A percentile compares a stretch with the other conserved stretches of the same genome.
phyloP scores from a whole-genome alignment of 1,140 invertebrate genomes.

The Trachelipus rathkii region DNA sequence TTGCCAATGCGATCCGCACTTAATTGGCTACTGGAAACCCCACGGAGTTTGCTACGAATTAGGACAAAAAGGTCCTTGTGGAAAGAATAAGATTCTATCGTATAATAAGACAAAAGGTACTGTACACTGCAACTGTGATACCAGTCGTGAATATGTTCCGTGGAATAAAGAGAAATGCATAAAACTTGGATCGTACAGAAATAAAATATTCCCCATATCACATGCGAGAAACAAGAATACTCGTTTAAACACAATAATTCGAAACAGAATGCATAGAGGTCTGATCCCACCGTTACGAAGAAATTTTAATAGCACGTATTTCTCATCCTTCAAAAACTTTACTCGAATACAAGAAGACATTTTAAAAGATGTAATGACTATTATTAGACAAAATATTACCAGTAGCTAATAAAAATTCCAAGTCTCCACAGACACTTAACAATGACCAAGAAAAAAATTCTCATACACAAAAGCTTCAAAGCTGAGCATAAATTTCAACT shows the following conservation, averaged over 20 bases:
- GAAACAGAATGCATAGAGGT: neutral
- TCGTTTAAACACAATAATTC: neutral
- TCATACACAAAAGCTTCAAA: too few relatives aligned
- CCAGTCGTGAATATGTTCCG: slow-evolving; percentile 32
- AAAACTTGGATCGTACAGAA: neutral
- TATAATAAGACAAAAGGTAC: slow-evolving; percentile 31
- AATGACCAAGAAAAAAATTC: too few relatives aligned
- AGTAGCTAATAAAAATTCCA: too few relatives aligned
- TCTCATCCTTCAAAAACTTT: neutral
- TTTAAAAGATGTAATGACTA: neutral
- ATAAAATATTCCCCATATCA: neutral
- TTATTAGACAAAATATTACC: neutral
- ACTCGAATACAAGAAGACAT: neutral
- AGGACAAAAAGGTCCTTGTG: slow-evolving; percentile 47
- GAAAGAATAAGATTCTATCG: slow-evolving; percentile 36
- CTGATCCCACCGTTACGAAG: neutral
- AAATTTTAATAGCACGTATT: neutral
- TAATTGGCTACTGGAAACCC: slow-evolving; percentile 31
- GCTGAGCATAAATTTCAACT: too few relatives aligned
- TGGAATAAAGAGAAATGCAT: slow-evolving; percentile 25
- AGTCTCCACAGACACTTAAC: too few relatives aligned
- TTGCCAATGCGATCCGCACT: slow-evolving; percentile 36
- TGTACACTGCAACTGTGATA: slow-evolving; percentile 34
- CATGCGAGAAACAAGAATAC: neutral
- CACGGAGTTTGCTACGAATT: slow-evolving; percentile 46